Evolutionary conservation across 2,888 invertebrate species (phyloP).

Genomic region (Epinotia brunnichana): DNA sequence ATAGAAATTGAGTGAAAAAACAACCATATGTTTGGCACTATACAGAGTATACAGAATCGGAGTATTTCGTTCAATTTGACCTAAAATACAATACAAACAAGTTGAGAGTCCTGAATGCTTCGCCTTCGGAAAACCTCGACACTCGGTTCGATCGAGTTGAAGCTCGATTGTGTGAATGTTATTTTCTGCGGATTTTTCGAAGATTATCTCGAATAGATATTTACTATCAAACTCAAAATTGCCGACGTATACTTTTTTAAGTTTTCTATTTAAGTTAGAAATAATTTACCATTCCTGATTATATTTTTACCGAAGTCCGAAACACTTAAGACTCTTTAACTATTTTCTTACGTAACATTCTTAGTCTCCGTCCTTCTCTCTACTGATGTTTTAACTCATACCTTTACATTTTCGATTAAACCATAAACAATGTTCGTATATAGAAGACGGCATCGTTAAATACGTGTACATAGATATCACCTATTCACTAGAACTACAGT

Average conservation of each 20-base stretch:
- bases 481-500: slow-evolving; percentile 32
- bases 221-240: neutral
- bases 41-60: slow-evolving; percentile 30
- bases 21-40: slow-evolving; percentile 44
- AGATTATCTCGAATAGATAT: neutral
- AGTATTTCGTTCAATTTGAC: slow-evolving; percentile 14
- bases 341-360: neutral
- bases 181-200: neutral
- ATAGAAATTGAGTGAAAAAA: slow-evolving; percentile 22
- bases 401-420: slow-evolving; percentile 25
- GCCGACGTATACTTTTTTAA: neutral
- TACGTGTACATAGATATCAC: slow-evolving; percentile 15
- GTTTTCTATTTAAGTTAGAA: too few species aligned
- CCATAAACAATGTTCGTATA: slow-evolving; percentile 23
- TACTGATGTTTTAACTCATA: neutral
- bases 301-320: neutral
- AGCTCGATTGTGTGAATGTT: neutral
- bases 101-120: neutral
- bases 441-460: slow-evolving; percentile 33
- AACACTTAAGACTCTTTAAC: neutral
- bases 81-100: slow-evolving; percentile 3
- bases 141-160: neutral
- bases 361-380: neutral
- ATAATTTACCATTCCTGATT: too few species aligned
- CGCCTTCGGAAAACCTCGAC: neutral